Evolutionary conservation across 2,113 vertebrate species (phyloP).

Genomic region (Pelodiscus sinensis): DNA sequence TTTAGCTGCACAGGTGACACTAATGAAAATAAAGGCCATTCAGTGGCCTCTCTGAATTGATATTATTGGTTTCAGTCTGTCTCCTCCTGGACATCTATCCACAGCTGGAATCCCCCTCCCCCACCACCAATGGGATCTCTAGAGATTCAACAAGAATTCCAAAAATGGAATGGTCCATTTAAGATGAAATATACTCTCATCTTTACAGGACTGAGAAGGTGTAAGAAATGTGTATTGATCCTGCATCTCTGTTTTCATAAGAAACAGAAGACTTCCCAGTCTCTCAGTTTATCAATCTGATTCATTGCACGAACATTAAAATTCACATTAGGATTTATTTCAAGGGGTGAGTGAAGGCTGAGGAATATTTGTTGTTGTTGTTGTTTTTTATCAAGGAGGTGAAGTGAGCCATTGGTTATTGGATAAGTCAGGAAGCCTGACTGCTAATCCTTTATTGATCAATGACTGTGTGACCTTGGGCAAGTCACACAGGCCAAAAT

Average conservation of each 20-base stretch:
- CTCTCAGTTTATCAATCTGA: neutral
- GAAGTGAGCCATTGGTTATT: neutral
- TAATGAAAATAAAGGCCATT: neutral
- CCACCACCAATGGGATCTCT: neutral
- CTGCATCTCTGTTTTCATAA: neutral
- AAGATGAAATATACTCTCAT: neutral
- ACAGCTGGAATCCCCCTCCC: neutral
- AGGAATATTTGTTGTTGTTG: neutral
- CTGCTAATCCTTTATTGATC: neutral
- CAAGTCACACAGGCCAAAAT: neutral
- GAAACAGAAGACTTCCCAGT: neutral
- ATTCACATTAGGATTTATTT: neutral
- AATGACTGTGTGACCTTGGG: neutral
- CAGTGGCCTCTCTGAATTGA: neutral
- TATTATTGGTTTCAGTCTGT: neutral
- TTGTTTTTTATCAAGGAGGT: neutral
- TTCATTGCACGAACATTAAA: neutral
- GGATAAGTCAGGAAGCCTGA: conserved; percentile 10
- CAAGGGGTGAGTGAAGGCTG: neutral
- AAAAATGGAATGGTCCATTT: neutral
- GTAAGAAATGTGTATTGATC: neutral
- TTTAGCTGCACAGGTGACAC: neutral
- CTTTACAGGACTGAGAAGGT: neutral
- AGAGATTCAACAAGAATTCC: neutral
- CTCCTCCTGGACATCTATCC: neutral